Percentiles rank a stretch among this genome's conserved stretches.
Evolutionary conservation across 2,797 vertebrate genomes (phyloP).

Genomic region (Ctenochaetus hawaiiensis): DNA sequence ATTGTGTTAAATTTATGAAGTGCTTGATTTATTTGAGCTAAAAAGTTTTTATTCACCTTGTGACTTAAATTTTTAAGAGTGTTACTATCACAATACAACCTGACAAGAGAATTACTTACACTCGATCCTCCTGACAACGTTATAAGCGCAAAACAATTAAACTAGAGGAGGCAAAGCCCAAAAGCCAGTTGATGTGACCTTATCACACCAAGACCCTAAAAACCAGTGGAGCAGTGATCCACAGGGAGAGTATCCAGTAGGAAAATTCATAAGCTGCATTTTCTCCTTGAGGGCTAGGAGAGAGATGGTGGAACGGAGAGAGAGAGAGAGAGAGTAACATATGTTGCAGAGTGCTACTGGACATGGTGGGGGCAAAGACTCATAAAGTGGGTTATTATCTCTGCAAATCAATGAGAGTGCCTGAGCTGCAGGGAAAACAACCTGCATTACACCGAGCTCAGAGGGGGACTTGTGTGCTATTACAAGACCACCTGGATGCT

Average conservation of each 20-base stretch:
- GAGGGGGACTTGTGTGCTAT: constrained; percentile 24
- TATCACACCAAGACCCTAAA: constrained; percentile 55
- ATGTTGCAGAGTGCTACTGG: constrained; percentile 64
- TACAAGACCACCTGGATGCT: constrained; percentile 25
- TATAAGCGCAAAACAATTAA: constrained; percentile 57
- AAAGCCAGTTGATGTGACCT: constrained; percentile 38
- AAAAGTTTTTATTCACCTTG: constrained; percentile 12
- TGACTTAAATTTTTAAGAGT: constrained; percentile 17
- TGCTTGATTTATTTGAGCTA: not conserved
- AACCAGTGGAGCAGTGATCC: constrained; percentile 46
- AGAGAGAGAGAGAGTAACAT: constrained; percentile 47
- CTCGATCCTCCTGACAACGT: constrained; percentile 41
- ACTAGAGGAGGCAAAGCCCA: constrained; percentile 26
- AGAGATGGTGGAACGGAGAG: constrained; percentile 14
- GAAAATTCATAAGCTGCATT: constrained; percentile 48
- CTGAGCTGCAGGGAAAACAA: constrained; percentile 48
- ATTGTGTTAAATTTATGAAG: not conserved
- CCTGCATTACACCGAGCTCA: constrained; percentile 19
- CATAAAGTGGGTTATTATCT: constrained; percentile 81
- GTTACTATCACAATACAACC: constrained; percentile 48
- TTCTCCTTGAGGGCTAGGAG: constrained; percentile 43
- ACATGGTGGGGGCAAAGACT: constrained; percentile 69
- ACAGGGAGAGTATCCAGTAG: constrained; percentile 27
- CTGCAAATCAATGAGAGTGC: constrained; percentile 79
- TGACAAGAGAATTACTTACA: constrained; percentile 41